Percentiles rank a stretch among this genome's conserved stretches.
These are phyloP conservation scores for Taurulus bubalis DNA, from an alignment of 2,113 vertebrate species.

Conservation along the genomic window DNA sequence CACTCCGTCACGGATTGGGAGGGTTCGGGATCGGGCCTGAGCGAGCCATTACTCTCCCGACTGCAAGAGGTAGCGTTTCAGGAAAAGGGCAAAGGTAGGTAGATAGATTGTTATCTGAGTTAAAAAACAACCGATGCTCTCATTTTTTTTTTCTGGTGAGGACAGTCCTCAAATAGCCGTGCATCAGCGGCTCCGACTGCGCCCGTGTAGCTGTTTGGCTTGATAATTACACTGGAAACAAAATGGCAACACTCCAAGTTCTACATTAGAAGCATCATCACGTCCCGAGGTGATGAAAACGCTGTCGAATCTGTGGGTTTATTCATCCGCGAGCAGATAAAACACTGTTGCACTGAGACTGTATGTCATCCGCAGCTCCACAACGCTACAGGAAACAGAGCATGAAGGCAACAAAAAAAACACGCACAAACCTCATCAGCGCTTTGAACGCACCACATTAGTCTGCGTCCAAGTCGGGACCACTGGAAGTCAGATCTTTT, in stretches of 20 bases:
- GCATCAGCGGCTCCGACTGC: neutral
- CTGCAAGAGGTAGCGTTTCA: neutral
- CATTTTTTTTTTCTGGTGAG: neutral
- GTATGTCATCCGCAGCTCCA: conserved; percentile 14
- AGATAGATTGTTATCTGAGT: neutral
- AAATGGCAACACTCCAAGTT: conserved; percentile 13
- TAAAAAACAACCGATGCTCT: neutral
- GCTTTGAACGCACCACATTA: neutral
- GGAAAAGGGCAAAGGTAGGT: neutral
- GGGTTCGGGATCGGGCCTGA: neutral
- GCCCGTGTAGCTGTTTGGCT: too few relatives aligned
- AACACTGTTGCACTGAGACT: conserved; percentile 11
- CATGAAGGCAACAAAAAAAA: neutral
- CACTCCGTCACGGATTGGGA: neutral
- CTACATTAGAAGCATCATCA: conserved; percentile 25
- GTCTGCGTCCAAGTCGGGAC: neutral
- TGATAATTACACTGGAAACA: conserved; percentile 2
- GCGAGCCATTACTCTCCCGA: neutral
- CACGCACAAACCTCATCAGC: conserved; percentile 7
- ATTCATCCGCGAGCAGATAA: conserved; percentile 24
- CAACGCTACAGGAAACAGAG: neutral
- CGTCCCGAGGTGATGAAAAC: conserved; percentile 25
- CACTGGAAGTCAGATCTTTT: neutral
- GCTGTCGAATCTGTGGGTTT: conserved; percentile 38
- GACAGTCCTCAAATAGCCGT: neutral